A percentile compares a stretch with the other conserved stretches of the same genome.
Conservation (phyloP, 2,113 vertebrate species). For the Petrocephalus microphthalmus region DNA sequence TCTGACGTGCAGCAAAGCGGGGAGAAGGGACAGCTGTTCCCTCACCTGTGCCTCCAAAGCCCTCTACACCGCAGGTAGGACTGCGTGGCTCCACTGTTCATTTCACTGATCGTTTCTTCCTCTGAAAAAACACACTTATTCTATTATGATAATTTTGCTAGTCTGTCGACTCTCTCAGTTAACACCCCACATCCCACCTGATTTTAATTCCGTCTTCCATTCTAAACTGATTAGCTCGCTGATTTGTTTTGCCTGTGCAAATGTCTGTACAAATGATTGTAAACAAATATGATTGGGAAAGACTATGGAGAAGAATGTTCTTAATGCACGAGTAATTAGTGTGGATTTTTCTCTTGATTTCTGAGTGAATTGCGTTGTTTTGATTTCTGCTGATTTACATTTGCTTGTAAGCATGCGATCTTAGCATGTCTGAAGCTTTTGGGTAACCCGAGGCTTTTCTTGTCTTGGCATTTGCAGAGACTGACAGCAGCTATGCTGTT, state of each 20-base stretch:
- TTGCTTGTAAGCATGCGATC: background rate
- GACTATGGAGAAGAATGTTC: background rate
- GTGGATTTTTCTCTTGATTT: background rate
- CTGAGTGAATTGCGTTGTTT: background rate
- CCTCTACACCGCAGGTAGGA: constrained; percentile 80
- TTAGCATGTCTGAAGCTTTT: background rate
- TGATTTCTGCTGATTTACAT: background rate
- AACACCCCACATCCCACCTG: background rate
- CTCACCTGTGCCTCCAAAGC: constrained; percentile 86
- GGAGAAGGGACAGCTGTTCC: constrained; percentile 92
- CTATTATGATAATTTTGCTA: background rate
- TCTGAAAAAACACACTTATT: background rate
- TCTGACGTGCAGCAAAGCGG: constrained; percentile 80
- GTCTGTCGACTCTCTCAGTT: background rate
- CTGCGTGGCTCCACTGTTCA: background rate
- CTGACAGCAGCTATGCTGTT: constrained; percentile 85
- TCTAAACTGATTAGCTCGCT: background rate
- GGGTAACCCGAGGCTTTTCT: background rate
- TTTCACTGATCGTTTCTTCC: background rate
- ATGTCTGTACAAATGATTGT: background rate
- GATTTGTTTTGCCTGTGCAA: background rate
- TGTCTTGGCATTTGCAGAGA: constrained; percentile 60
- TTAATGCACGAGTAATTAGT: background rate
- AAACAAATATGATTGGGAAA: background rate
- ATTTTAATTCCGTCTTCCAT: background rate